Evolutionary conservation across 2,113 vertebrate genomes (phyloP).

Genomic region (Dicentrarchus labrax): DNA sequence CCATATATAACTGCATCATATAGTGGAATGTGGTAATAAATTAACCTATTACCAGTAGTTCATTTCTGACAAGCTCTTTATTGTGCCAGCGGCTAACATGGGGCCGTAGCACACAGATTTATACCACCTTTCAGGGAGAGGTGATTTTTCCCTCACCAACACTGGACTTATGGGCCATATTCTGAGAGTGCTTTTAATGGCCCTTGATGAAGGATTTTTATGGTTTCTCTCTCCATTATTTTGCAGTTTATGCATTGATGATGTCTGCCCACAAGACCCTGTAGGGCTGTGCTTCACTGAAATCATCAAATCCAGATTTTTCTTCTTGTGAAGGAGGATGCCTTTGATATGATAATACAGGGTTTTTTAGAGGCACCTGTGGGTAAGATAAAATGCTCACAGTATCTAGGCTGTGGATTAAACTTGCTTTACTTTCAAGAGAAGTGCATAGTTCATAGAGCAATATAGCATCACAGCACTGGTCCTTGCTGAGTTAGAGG

Average conservation of each 20-base stretch:
- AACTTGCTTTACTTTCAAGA: conserved; percentile 39
- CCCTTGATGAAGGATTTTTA: conserved; percentile 74
- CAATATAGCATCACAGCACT: background rate
- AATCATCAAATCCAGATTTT: conserved; percentile 72
- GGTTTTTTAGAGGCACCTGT: conserved; percentile 48
- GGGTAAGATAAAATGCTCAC: conserved; percentile 53
- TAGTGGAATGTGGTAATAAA: conserved; percentile 64
- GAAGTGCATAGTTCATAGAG: conserved; percentile 13
- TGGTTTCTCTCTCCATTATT: conserved; percentile 72
- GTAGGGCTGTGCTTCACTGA: conserved; percentile 56
- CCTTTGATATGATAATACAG: conserved; percentile 79
- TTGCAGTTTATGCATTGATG: conserved; percentile 75
- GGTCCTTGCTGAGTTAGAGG: background rate
- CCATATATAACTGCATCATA: conserved; percentile 69
- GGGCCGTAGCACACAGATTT: conserved; percentile 62
- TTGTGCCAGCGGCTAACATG: conserved; percentile 64
- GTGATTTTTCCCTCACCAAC: conserved; percentile 65
- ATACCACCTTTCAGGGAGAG: conserved; percentile 61
- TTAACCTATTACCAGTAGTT: conserved; percentile 73
- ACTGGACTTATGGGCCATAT: conserved; percentile 69
- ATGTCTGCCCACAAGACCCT: conserved; percentile 66
- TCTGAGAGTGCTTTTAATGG: conserved; percentile 72
- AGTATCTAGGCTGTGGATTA: conserved; percentile 49
- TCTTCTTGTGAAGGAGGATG: conserved; percentile 56
- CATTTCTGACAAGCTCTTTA: conserved; percentile 74